phyloP scores from a whole-genome alignment of 2,113 vertebrate genomes.

The Atherinomorus stipes region DNA sequence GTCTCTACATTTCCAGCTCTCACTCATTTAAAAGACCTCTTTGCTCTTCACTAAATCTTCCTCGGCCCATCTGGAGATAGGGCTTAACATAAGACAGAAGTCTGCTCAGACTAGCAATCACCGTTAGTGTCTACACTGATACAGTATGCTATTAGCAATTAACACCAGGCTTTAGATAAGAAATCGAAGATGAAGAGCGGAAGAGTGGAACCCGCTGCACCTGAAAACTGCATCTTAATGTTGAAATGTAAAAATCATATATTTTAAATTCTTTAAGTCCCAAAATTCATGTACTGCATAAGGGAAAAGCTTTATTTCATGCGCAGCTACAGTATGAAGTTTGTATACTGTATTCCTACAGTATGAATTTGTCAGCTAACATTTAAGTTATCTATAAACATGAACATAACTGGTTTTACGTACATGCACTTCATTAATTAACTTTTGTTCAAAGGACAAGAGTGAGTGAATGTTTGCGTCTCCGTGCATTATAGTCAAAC shows the following conservation, averaged over 20 bases:
- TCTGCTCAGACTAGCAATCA: slow-evolving; percentile 70
- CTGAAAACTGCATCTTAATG: slow-evolving; percentile 9
- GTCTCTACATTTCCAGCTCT: slow-evolving; percentile 74
- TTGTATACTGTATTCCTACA: no score
- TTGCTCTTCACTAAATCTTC: slow-evolving; percentile 76
- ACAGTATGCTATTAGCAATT: slow-evolving; percentile 63
- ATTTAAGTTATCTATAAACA: no score
- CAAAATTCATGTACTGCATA: no score
- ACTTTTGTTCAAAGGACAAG: background rate
- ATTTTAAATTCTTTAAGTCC: background rate
- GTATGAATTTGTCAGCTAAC: no score
- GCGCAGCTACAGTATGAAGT: no score
- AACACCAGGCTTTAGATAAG: slow-evolving; percentile 38
- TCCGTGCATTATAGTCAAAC: background rate
- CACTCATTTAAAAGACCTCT: slow-evolving; percentile 77
- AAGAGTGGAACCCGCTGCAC: slow-evolving; percentile 2
- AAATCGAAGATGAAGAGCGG: slow-evolving; percentile 48
- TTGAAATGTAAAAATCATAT: background rate
- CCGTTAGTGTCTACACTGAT: slow-evolving; percentile 61
- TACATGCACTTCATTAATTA: background rate
- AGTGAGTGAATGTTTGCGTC: background rate
- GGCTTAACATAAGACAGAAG: slow-evolving; percentile 67
- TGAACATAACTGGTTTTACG: background rate
- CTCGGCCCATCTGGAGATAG: slow-evolving; percentile 63
- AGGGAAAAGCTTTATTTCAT: no score